Conservation (phyloP, 2,888 invertebrate genomes). For the Limnephilus lunatus region DNA sequence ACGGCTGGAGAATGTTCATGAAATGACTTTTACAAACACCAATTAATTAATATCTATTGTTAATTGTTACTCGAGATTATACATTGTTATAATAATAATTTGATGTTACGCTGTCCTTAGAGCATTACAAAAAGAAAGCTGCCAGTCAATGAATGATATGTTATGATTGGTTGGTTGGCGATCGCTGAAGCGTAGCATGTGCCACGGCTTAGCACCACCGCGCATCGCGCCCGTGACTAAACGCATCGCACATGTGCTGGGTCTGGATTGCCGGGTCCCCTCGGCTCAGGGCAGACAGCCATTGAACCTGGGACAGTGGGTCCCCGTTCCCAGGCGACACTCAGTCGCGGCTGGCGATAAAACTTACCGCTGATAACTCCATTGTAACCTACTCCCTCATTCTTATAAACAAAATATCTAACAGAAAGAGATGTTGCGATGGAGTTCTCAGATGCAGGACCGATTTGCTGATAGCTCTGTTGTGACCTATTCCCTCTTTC, state of each 20-base stretch:
- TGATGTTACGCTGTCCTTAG: too few relatives aligned
- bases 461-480: too few relatives aligned
- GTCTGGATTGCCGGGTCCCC: slow-evolving; percentile 19
- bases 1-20: too few relatives aligned
- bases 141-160: neutral
- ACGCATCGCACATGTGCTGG: slow-evolving; percentile 37
- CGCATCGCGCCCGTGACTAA: slow-evolving; percentile 15
- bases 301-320: slow-evolving; percentile 39
- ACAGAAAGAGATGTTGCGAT: neutral
- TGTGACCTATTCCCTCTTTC: too few relatives aligned
- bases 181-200: slow-evolving; percentile 29
- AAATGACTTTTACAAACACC: too few relatives aligned
- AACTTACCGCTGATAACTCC: neutral
- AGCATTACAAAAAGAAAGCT: neutral
- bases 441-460: neutral
- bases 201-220: slow-evolving; percentile 48
- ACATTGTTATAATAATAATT: too few relatives aligned
- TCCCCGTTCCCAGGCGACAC: neutral
- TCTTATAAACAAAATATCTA: neutral
- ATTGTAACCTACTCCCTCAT: neutral
- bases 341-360: neutral
- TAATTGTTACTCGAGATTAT: too few relatives aligned
- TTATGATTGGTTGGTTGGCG: neutral
- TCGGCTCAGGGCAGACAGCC: slow-evolving; percentile 4
- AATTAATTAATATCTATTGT: too few relatives aligned